Conservation (phyloP, 2,113 vertebrate genomes). For the Trichechus manatus region DNA sequence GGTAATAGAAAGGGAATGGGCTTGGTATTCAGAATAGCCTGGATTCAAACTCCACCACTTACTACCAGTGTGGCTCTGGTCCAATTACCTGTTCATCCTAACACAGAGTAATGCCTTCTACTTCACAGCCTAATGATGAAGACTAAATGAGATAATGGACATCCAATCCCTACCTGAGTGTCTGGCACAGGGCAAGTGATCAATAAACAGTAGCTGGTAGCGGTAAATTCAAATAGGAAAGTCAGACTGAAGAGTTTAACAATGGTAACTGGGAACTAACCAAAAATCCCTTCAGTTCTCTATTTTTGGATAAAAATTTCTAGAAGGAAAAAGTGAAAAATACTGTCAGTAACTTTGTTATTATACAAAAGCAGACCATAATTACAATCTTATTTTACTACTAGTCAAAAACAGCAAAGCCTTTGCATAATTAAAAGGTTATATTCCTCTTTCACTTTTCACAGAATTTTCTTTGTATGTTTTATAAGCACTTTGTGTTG, state of each 20-base stretch:
- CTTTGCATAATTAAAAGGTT: slow-evolving; percentile 59
- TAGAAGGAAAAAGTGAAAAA: background rate
- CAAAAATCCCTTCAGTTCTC: slow-evolving; percentile 29
- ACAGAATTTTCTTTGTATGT: slow-evolving; percentile 32
- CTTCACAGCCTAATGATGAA: background rate
- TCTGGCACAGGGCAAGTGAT: background rate
- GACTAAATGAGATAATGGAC: background rate
- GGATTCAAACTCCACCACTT: background rate
- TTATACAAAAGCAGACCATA: slow-evolving; percentile 60
- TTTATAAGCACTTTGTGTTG: slow-evolving; percentile 42
- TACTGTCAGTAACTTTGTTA: slow-evolving; percentile 29
- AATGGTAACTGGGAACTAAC: slow-evolving; percentile 5
- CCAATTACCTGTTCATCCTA: slow-evolving; percentile 2
- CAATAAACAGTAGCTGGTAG: background rate
- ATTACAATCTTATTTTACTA: slow-evolving; percentile 51
- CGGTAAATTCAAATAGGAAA: slow-evolving; percentile 9
- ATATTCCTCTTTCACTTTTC: slow-evolving; percentile 68
- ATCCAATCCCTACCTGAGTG: background rate
- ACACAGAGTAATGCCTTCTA: background rate
- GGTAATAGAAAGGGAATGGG: background rate
- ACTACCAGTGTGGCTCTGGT: background rate
- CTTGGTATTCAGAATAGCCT: background rate
- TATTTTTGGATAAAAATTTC: slow-evolving; percentile 58
- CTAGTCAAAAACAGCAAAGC: slow-evolving; percentile 26
- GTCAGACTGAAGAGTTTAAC: background rate